A percentile compares a stretch with the other conserved stretches of the same genome.
These are phyloP conservation scores for Meda fulgida DNA, from an alignment of 2,797 vertebrate species.

Conservation along the genomic window DNA sequence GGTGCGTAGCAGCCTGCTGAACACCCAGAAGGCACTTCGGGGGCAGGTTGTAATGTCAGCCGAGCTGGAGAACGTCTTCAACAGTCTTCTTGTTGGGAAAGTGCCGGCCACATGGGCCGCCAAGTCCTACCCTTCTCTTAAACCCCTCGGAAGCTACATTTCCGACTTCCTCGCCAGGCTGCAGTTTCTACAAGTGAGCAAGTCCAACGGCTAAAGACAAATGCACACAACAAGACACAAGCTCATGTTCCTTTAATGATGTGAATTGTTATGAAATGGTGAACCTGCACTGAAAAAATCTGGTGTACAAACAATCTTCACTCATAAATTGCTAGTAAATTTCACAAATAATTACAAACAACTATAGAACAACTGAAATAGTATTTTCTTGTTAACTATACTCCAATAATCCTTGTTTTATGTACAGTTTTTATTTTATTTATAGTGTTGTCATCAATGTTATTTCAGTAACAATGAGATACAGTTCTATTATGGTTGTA, in stretches of 20 bases:
- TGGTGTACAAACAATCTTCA: neutral
- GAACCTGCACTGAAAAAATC: neutral
- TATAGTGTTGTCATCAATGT: no score
- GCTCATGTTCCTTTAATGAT: neutral
- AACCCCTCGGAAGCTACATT: constrained; percentile 89
- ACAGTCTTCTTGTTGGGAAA: constrained; percentile 88
- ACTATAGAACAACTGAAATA: no score
- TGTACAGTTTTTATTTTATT: no score
- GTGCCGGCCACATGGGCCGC: constrained; percentile 87
- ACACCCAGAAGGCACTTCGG: constrained; percentile 87
- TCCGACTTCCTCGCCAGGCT: constrained; percentile 86
- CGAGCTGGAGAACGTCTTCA: constrained; percentile 89
- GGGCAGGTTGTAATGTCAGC: constrained; percentile 93
- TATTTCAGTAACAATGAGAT: neutral
- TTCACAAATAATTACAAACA: no score
- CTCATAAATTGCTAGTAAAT: no score
- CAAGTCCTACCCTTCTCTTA: constrained; percentile 93
- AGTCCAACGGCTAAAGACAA: neutral
- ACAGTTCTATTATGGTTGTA: neutral
- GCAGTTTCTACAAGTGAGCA: constrained; percentile 86
- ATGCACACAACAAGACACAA: neutral
- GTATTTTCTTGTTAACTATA: no score
- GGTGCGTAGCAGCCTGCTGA: constrained; percentile 84
- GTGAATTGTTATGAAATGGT: neutral
- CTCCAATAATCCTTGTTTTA: no score